A percentile compares a stretch with the other conserved stretches of the same genome.
Evolutionary conservation across 2,888 invertebrate species (phyloP).

Genomic region (Rosalia funebris): DNA sequence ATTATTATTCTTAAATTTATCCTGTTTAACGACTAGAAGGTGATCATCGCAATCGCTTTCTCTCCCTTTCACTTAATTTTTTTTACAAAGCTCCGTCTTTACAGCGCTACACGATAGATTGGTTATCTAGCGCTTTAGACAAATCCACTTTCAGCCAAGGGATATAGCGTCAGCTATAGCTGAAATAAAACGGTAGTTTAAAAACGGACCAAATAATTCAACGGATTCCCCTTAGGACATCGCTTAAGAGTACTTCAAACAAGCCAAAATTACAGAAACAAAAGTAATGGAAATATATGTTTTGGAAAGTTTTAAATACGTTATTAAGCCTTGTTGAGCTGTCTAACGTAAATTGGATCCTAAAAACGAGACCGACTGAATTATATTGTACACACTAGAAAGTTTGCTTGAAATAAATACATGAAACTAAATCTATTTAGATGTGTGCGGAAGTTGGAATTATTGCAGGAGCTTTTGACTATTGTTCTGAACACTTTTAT

Average conservation of each 20-base stretch:
- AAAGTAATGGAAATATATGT: slow-evolving; percentile 47
- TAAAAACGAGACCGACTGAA: slow-evolving; percentile 14
- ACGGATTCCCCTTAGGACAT: slow-evolving; percentile 40
- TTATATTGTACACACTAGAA: slow-evolving; percentile 1
- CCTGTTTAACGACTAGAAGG: neutral
- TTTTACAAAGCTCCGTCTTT: neutral
- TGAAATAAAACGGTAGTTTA: slow-evolving; percentile 25
- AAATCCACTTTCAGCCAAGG: slow-evolving; percentile 17
- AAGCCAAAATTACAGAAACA: slow-evolving; percentile 44
- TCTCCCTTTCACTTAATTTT: neutral
- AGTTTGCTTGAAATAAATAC: slow-evolving; percentile 20
- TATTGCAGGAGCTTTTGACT: too few relatives aligned
- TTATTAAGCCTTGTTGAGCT: slow-evolving; percentile 34
- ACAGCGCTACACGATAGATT: neutral
- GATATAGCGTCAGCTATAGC: slow-evolving; percentile 5
- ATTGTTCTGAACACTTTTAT: too few relatives aligned
- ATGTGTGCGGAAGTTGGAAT: too few relatives aligned
- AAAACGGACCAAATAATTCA: slow-evolving; percentile 44
- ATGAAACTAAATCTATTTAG: too few relatives aligned
- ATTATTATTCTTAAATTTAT: neutral
- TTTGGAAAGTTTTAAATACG: slow-evolving; percentile 42
- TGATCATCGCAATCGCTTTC: neutral
- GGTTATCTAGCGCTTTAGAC: slow-evolving; percentile 10
- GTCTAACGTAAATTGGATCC: slow-evolving; percentile 32
- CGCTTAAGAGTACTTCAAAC: slow-evolving; percentile 40